Conservation (phyloP, 2,113 vertebrate genomes). For the Percopsis transmontana region DNA sequence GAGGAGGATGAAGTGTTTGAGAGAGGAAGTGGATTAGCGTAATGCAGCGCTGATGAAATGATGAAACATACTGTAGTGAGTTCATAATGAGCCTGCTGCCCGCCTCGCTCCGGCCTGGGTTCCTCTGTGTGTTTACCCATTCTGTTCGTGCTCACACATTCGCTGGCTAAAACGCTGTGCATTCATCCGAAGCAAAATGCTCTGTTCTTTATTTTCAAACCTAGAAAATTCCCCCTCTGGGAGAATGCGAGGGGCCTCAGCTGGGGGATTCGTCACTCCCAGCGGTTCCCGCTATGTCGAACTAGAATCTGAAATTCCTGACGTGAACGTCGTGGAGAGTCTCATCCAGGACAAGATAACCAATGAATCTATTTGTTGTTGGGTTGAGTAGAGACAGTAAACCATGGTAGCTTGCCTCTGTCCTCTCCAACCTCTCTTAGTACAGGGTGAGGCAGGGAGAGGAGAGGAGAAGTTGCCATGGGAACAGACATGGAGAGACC, state of each 20-base stretch:
- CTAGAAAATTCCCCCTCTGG: slow-evolving; percentile 23
- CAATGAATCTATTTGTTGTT: slow-evolving; percentile 43
- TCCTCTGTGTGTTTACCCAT: slow-evolving; percentile 45
- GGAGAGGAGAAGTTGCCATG: slow-evolving; percentile 70
- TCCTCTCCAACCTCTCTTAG: slow-evolving; percentile 27
- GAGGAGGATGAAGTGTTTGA: neutral
- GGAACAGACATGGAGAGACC: slow-evolving; percentile 70
- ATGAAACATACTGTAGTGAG: slow-evolving; percentile 47
- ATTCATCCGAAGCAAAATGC: slow-evolving; percentile 27
- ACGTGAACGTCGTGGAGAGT: slow-evolving; percentile 43
- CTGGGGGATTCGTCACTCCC: slow-evolving; percentile 14
- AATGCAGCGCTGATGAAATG: slow-evolving; percentile 62
- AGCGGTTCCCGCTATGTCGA: slow-evolving; percentile 20
- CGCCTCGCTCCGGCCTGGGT: neutral
- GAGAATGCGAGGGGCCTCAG: slow-evolving; percentile 9
- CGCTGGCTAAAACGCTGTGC: slow-evolving; percentile 24
- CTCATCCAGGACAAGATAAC: slow-evolving; percentile 31
- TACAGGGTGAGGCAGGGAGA: neutral
- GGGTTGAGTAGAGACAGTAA: slow-evolving; percentile 39
- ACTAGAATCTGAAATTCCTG: slow-evolving; percentile 37
- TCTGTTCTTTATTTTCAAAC: slow-evolving; percentile 24
- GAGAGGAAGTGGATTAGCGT: neutral
- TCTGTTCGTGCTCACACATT: slow-evolving; percentile 39
- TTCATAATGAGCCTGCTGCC: slow-evolving; percentile 54
- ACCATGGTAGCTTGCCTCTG: slow-evolving; percentile 29